phyloP scores from a whole-genome alignment of 2,113 vertebrate genomes.

The crab-eating macaque (Macaca fascicularis) region DNA sequence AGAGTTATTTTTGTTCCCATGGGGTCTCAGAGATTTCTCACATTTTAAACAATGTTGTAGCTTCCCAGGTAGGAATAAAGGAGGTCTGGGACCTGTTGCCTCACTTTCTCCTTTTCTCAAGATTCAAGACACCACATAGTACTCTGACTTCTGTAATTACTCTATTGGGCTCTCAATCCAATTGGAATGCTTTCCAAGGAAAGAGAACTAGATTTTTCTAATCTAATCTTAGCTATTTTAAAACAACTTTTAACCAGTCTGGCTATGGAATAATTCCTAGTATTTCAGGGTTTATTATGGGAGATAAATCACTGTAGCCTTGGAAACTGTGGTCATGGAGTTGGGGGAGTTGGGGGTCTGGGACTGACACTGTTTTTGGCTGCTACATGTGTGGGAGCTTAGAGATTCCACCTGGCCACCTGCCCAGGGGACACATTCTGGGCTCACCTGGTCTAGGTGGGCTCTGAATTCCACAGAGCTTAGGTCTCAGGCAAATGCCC shows the following conservation, averaged over 20 bases:
- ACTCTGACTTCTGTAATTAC: background rate
- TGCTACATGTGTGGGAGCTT: background rate
- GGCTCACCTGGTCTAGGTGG: fast-evolving
- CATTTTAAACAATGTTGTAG: background rate
- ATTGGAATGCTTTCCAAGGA: background rate
- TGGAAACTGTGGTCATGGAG: background rate
- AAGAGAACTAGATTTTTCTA: background rate
- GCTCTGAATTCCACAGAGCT: background rate
- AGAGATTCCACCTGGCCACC: fast-evolving
- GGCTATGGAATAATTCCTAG: background rate
- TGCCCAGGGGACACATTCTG: fast-evolving
- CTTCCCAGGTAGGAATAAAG: background rate
- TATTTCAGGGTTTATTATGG: background rate
- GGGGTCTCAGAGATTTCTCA: background rate
- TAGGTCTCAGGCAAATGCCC: background rate
- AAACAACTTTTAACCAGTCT: background rate
- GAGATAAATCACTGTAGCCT: background rate
- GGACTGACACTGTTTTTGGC: background rate
- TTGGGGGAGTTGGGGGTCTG: background rate
- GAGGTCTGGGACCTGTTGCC: no score
- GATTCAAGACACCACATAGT: background rate
- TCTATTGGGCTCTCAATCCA: background rate
- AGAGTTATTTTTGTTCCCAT: background rate
- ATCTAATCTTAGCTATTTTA: background rate
- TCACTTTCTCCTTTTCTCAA: background rate